Conservation (phyloP, 2,888 invertebrate genomes). For the Thymelicus lineola region DNA sequence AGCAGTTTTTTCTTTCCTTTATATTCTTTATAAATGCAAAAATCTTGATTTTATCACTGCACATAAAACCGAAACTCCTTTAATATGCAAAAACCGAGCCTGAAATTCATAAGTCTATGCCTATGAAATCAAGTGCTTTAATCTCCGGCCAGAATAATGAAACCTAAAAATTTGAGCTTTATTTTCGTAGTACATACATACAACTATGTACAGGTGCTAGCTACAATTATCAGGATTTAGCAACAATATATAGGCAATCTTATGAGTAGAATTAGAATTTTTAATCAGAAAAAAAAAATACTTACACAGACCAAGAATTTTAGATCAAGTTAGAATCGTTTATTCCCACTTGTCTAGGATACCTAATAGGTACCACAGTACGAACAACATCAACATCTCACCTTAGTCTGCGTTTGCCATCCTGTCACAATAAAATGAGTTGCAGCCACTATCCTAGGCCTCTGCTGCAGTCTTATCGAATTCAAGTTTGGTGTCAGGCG, state of each 20-base stretch:
- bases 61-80: background rate
- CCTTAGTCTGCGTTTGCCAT: conserved; percentile 53
- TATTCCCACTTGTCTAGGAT: no score
- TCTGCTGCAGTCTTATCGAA: conserved; percentile 58
- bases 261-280: no score
- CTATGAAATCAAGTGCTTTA: conserved; percentile 18
- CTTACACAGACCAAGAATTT: no score
- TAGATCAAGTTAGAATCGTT: no score
- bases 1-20: background rate
- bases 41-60: background rate
- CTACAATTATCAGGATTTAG: no score
- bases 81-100: conserved; percentile 6
- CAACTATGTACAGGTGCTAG: background rate
- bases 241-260: no score
- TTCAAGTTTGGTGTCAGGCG: conserved; percentile 52
- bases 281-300: no score
- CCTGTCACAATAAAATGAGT: conserved; percentile 69
- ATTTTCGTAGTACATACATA: background rate
- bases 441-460: conserved; percentile 48
- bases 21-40: background rate
- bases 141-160: background rate
- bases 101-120: conserved; percentile 12
- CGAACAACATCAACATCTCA: conserved; percentile 3
- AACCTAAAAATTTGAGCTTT: background rate
- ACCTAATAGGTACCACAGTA: no score